Evolutionary conservation across 1,140 invertebrate species (phyloP), one percentile per base, ranked within the genome.

Genomic region (Musca vetustissima): DNA sequence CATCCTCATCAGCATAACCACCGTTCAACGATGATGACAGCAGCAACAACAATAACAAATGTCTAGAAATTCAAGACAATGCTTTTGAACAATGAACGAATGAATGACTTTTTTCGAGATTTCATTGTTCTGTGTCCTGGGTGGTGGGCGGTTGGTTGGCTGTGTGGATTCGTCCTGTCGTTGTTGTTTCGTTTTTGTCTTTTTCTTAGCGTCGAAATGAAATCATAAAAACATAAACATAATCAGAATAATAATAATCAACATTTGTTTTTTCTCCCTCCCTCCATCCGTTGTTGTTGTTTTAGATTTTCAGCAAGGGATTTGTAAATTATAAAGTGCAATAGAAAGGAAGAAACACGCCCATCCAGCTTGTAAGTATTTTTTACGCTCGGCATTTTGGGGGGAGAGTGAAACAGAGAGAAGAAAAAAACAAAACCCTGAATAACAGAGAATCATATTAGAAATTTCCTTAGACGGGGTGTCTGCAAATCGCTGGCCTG

Each of bases 121-220:
- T 61, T 57, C 53, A 57, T 57, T 57, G 53, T 57, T 57, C 53
- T 28, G 14, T 22, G 7, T 52, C 49, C 21, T 52, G 17, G 21
- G 4, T 52, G 17, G 6, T n/a, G 6, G 9, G 17, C 6, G 4
- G 21, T 52, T 52, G 49, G 17, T 3, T 19, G 17, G 17, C 17
- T 21, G 49, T 52, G 21, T 52, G n/a, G 4, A 7, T 52, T 8
- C 13, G 36, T 43, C 36, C 36, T 43, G 36, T 43, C 36, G 14
- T 55, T 67, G 17, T 67, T 53, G 19, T 36, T 67, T 52, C 59
- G 32, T 65, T 70, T 69, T 61, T 61, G 57, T 70, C 64, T 70
- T 70, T 70, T 70, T 8, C 65, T 36, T 24, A 70, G 69, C 17
- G 66, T 67, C 67, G 69, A 70, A 70, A 70, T 70, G 69, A 70